These are phyloP conservation scores for Campoplex capitator DNA, from an alignment of 2,888 invertebrate species.

Conservation along the genomic window DNA sequence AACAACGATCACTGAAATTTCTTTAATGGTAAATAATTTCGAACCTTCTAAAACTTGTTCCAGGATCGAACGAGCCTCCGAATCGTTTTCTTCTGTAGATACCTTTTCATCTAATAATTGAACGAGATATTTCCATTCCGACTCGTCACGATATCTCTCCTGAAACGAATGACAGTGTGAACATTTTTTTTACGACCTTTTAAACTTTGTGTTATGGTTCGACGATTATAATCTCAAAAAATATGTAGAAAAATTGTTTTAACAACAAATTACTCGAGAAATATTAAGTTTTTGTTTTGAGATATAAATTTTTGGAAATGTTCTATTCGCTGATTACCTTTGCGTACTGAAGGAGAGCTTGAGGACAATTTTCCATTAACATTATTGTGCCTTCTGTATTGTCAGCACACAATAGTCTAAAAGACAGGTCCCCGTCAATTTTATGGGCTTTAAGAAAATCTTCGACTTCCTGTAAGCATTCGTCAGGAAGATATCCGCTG, in stretches of 20 bases:
- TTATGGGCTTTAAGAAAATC: slow-evolving; percentile 87
- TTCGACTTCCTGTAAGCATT: slow-evolving; percentile 87
- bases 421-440: slow-evolving; percentile 86
- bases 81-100: slow-evolving; percentile 73
- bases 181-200: slow-evolving; percentile 17
- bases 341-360: slow-evolving; percentile 88
- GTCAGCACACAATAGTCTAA: slow-evolving; percentile 85
- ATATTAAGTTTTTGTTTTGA: background rate
- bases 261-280: too few relatives aligned
- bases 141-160: slow-evolving; percentile 82
- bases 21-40: background rate
- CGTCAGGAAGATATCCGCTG: slow-evolving; percentile 86
- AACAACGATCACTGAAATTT: background rate
- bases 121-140: slow-evolving; percentile 83
- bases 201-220: background rate
- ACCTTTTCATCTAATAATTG: slow-evolving; percentile 80
- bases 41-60: slow-evolving; percentile 81
- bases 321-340: slow-evolving; percentile 85
- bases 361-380: slow-evolving; percentile 87
- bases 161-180: slow-evolving; percentile 66
- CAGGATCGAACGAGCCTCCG: slow-evolving; percentile 76
- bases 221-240: background rate
- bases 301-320: background rate
- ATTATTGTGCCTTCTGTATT: slow-evolving; percentile 85
- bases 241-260: background rate